These are phyloP conservation scores for Andrena marginata DNA, from an alignment of 2,888 invertebrate genomes.

Conservation along the genomic window DNA sequence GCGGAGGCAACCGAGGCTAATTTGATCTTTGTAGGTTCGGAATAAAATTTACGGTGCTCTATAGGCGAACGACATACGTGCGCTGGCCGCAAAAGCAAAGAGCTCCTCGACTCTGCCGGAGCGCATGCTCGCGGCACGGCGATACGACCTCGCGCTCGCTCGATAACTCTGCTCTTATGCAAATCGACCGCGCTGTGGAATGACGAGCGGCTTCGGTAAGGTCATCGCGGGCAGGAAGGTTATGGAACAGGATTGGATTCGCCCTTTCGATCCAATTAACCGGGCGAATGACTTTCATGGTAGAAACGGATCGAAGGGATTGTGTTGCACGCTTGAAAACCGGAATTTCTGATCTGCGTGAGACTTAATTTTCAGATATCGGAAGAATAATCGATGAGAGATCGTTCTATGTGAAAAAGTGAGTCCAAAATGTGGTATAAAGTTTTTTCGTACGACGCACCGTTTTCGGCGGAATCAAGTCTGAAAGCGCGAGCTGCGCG, in stretches of 20 bases:
- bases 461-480: too few relatives aligned
- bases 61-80: slow-evolving; percentile 15
- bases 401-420: too few relatives aligned
- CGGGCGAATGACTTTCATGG: not conserved
- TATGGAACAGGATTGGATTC: slow-evolving; percentile 58
- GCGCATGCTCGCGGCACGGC: slow-evolving; percentile 47
- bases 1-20: slow-evolving; percentile 49
- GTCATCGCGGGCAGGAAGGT: slow-evolving; percentile 74
- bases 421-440: too few relatives aligned
- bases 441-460: too few relatives aligned
- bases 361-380: too few relatives aligned
- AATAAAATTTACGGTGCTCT: slow-evolving; percentile 47
- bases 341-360: not conserved
- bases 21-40: slow-evolving; percentile 66
- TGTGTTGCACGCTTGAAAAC: not conserved
- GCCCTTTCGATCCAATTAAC: slow-evolving; percentile 28
- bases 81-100: slow-evolving; percentile 51
- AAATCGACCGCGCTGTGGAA: slow-evolving; percentile 69
- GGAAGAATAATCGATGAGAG: too few relatives aligned
- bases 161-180: slow-evolving; percentile 69
- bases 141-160: slow-evolving; percentile 66
- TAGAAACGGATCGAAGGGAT: not conserved
- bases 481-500: too few relatives aligned
- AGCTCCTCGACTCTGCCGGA: slow-evolving; percentile 45
- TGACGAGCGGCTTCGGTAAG: slow-evolving; percentile 75